phyloP scores from a whole-genome alignment of 2,113 vertebrate species.

The Pyrgilauda ruficollis region DNA sequence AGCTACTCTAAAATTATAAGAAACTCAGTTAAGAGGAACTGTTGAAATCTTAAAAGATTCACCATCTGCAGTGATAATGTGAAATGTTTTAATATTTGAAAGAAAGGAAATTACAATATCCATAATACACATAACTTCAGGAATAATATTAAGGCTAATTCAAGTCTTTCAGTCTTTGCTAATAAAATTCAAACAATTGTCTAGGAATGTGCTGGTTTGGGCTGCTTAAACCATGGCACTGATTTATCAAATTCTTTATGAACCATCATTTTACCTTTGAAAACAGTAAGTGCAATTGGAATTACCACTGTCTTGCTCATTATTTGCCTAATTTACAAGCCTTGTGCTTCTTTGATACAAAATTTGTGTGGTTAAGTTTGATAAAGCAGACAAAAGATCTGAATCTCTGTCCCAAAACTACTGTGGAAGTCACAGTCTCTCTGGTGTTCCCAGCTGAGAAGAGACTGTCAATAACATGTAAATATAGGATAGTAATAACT shows the following conservation, averaged over 20 bases:
- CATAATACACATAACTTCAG: background rate
- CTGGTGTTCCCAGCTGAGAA: background rate
- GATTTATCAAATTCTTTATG: slow-evolving; percentile 13
- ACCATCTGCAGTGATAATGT: background rate
- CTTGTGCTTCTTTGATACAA: background rate
- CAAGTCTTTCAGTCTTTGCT: background rate
- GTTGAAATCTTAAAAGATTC: background rate
- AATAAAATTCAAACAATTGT: background rate
- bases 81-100: background rate
- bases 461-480: background rate
- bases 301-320: background rate
- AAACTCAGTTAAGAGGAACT: background rate
- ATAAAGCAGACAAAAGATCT: background rate
- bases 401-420: background rate
- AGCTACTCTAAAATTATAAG: background rate
- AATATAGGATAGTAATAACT: background rate
- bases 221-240: background rate
- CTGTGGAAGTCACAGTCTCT: background rate
- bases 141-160: slow-evolving; percentile 1
- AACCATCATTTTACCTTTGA: background rate
- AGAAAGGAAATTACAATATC: background rate
- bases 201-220: background rate
- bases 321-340: background rate
- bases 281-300: background rate
- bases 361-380: background rate